Base-by-base conservation (phyloP, 2,888 invertebrate genomes). In the Lottia gigantea region DNA sequence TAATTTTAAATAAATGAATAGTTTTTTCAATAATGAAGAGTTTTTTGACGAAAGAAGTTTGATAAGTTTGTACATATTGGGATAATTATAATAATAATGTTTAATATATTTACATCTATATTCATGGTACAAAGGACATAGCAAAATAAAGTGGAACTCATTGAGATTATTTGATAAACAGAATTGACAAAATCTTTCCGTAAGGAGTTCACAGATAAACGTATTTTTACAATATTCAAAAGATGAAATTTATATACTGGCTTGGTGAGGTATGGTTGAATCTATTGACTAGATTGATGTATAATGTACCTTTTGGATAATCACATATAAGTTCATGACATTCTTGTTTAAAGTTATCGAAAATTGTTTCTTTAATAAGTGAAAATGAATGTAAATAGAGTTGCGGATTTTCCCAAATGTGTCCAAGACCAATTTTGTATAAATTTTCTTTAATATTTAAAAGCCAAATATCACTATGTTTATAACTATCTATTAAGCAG, bases 301-400 rank as follows among this genome's bases (percentile, higher is more conserved):
- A 49, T n/a, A 49, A 49, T n/a, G 14, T 49, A 49, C 49, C 49
- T 49, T 49, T 49, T n/a, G 49, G n/a, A 26, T 25, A 31, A n/a
- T 64, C 25, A 64, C 46, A 45, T 26, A 64, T 64, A 31, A 26
- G n/a, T 45, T 46, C 46, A 26, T 11, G 25, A 40, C 64, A 64
- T 19, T 64, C 31, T 26, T 64, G 64, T 26, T 64, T 64, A n/a
- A 26, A 26, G 16, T 26, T 40, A 31, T 64, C 26, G 19, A 64
- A 26, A n/a, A 26, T 64, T 26, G 4, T 40, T 14, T n/a, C 14
- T 26, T 31, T 64, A 49, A 49, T 49, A 49, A 49, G 16, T 31
- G 31, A 31, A 31, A 31, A 31, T 31, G 31, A 31, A 31, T 31
- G 31, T 31, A 31, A 31, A 31, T 31, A 31, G 6, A 31, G 31